Conservation (phyloP, 2,888 invertebrate species). For the Pyrocoelia pectoralis region DNA sequence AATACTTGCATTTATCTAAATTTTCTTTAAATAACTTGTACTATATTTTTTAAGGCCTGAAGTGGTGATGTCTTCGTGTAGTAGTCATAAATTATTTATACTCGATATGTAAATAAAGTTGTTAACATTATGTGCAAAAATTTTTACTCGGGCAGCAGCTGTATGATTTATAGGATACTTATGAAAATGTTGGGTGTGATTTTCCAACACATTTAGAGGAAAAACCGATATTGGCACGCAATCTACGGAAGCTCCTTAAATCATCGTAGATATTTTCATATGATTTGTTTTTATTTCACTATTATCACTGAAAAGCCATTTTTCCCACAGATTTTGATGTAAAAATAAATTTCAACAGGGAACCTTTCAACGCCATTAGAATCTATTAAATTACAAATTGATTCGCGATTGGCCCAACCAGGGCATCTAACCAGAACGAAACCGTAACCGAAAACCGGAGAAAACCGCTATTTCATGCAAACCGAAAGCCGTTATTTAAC, state of each 20-base stretch:
- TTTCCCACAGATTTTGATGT: neutral
- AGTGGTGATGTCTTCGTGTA: neutral
- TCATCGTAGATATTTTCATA: constrained; percentile 4
- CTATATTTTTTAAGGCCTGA: neutral
- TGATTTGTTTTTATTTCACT: constrained; percentile 15
- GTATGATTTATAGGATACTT: constrained; percentile 24
- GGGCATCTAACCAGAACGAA: too few species aligned
- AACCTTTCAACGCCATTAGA: constrained; percentile 3
- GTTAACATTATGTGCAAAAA: constrained; percentile 29
- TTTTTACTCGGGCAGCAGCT: constrained; percentile 16
- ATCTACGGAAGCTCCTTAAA: constrained; percentile 23
- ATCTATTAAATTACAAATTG: constrained; percentile 19
- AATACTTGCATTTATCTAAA: constrained; percentile 1
- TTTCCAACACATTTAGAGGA: constrained; percentile 22
- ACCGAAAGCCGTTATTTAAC: too few species aligned
- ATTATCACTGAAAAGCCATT: neutral
- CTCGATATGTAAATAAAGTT: constrained; percentile 16
- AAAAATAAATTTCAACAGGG: neutral
- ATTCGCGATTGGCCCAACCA: too few species aligned
- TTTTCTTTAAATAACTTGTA: neutral
- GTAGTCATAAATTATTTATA: constrained; percentile 21
- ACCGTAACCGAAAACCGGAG: too few species aligned
- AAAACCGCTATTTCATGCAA: too few species aligned
- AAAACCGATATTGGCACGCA: constrained; percentile 28
- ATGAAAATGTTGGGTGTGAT: constrained; percentile 21